Evolutionary conservation across 2,888 invertebrate genomes (phyloP).

Genomic region (Oxycera nigricornis): DNA sequence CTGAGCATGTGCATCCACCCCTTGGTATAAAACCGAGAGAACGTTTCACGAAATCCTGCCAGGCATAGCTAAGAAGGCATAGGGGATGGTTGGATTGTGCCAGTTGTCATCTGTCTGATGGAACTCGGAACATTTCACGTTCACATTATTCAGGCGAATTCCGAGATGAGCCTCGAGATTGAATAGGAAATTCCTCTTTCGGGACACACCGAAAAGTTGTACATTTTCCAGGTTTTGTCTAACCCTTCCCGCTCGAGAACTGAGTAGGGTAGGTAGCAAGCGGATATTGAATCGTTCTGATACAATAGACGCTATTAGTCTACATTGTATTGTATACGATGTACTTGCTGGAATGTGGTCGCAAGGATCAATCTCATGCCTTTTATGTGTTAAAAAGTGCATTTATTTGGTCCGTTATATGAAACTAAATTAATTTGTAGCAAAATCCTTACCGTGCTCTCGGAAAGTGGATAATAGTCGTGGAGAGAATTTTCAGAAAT

Average conservation of each 20-base stretch:
- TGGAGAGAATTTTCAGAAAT: too few species aligned
- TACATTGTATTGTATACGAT: neutral
- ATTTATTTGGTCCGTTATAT: neutral
- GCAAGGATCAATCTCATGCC: neutral
- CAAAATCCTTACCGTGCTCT: too few species aligned
- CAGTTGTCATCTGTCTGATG: neutral
- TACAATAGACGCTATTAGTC: neutral
- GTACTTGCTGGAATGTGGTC: neutral
- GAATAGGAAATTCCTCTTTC: neutral
- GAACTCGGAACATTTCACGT: neutral
- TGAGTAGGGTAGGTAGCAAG: neutral
- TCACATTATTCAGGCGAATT: neutral
- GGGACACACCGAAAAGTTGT: neutral
- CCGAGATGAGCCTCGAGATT: neutral
- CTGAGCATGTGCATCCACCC: conserved; percentile 17
- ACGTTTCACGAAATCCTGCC: neutral
- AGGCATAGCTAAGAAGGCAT: neutral
- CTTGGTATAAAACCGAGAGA: neutral
- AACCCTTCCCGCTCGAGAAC: neutral
- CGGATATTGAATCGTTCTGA: neutral
- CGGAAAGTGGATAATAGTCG: too few species aligned
- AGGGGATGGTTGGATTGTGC: neutral
- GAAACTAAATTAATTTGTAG: too few species aligned
- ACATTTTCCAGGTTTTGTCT: neutral
- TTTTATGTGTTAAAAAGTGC: neutral